Evolutionary conservation across 2,797 vertebrate genomes (phyloP), one percentile per base, ranked within the genome.

Genomic region (Fundulus diaphanus): DNA sequence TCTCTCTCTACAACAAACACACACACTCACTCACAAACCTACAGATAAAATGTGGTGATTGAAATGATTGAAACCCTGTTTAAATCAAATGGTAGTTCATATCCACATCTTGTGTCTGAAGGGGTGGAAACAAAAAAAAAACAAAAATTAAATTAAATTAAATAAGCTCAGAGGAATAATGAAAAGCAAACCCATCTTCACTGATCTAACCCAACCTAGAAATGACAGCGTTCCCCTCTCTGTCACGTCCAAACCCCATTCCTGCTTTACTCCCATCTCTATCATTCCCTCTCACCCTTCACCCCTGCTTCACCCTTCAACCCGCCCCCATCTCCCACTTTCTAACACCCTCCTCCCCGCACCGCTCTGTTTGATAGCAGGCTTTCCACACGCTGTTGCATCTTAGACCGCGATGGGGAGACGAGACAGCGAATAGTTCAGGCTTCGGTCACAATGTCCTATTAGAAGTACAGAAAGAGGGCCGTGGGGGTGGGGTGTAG

Each of bases 21-120:
- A 65, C 87, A 84, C 79, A 84, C 89, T 87, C 86, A 86, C 77
- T 86, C 91, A 90, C 89, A 93, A 89, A 89, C 86, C 88, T 90
- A 93, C 85, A 91, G 89, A 94, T 92, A 93, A 93, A 94, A 92
- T 92, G 92, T 87, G 91, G 87, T 93, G 92, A 87, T 89, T 92
- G 90, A 93, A 94, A 90, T 90, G 81, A 85, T 82, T 92, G 83
- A 95, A 95, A 93, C 88, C 93, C 87, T 95, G 92, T 85, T 88
- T 74, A 94, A 92, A 92, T 90, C 89, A 90, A 93, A 91, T 87
- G 85, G 84, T 89, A 91, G 92, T 90, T 92, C 94, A 93, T 92
- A 92, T 93, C 92, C 92, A 91, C 87, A 70, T 92, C 84, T 88
- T 87, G 90, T 92, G 89, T 92, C 83, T 89, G 90, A 92, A 91